Evolutionary conservation across 2,888 invertebrate species (phyloP).

Genomic region (Aethes cnicana): DNA sequence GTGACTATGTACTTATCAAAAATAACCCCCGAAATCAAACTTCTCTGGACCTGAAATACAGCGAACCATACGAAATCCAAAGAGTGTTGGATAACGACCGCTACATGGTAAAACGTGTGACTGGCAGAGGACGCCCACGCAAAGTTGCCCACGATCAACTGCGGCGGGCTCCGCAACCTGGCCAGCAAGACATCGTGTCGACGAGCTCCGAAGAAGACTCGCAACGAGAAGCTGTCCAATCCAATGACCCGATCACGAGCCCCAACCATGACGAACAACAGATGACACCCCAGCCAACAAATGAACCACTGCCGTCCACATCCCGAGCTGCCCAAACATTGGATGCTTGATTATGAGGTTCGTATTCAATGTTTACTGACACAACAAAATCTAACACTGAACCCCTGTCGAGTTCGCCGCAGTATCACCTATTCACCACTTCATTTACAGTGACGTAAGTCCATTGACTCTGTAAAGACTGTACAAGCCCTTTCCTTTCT

Average conservation of each 20-base stretch:
- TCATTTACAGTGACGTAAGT: too few species aligned
- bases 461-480: too few species aligned
- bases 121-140: slow-evolving; percentile 33
- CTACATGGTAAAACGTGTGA: slow-evolving; percentile 34
- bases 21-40: slow-evolving; percentile 38
- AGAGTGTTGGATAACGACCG: slow-evolving; percentile 35
- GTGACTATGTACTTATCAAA: too few species aligned
- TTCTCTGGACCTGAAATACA: slow-evolving; percentile 33
- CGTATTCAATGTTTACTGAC: background rate
- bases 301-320: background rate
- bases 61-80: slow-evolving; percentile 34
- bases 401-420: too few species aligned
- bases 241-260: too few species aligned
- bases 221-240: too few species aligned
- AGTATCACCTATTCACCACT: too few species aligned
- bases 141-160: slow-evolving; percentile 38
- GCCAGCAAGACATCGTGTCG: slow-evolving; percentile 32
- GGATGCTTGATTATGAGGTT: background rate
- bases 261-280: too few species aligned
- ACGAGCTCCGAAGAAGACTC: background rate
- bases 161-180: slow-evolving; percentile 34
- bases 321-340: background rate
- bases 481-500: background rate
- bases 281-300: too few species aligned
- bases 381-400: too few species aligned